Conservation (phyloP, 2,113 vertebrate species). For the Bos taurus region ARS-UCD2.0 NC_037329.1:131392001-131392500, state of each 20-base stretch:
- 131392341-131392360: not conserved
- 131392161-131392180: not conserved
- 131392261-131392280: not conserved
- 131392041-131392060: not conserved
- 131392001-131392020: not conserved
- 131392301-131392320: not conserved
- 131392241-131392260: not conserved
- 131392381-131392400: not conserved
- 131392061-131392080: accelerated
- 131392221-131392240: not conserved
- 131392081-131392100: not conserved
- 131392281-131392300: not conserved
- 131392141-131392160: not conserved
- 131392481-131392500: not conserved
- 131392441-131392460: not conserved
- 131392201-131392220: not conserved
- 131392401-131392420: not conserved
- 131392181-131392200: not conserved
- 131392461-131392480: not conserved
- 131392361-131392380: not conserved
- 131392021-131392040: not conserved
- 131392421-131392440: not conserved
- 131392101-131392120: not conserved
- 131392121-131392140: not conserved
- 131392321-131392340: not conserved